Conservation (phyloP, 1,140 invertebrate species). For the Dinoponera quadriceps region DNA sequence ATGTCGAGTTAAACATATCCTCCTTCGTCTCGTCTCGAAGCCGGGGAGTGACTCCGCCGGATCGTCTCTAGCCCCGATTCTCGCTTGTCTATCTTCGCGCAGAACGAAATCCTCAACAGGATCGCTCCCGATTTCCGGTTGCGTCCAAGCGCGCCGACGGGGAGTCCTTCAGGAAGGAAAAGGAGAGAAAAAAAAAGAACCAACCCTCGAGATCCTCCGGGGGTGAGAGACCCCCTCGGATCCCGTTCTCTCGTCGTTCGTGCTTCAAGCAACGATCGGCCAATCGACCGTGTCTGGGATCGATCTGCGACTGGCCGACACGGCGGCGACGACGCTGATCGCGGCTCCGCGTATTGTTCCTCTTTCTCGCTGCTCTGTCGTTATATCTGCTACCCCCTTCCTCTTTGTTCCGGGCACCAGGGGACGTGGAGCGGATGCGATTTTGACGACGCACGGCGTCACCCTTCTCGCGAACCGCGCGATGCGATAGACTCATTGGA, state of each 20-base stretch:
- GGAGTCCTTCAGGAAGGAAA: slow-evolving; percentile 14
- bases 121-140: slow-evolving; percentile 26
- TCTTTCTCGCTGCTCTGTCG: slow-evolving; percentile 48
- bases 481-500: slow-evolving; percentile 89
- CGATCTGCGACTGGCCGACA: slow-evolving; percentile 46
- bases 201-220: slow-evolving; percentile 26
- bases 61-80: not conserved
- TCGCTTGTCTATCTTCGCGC: not conserved
- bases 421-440: slow-evolving; percentile 73
- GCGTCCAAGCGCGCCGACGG: slow-evolving; percentile 18
- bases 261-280: slow-evolving; percentile 38
- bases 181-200: too few species aligned
- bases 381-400: slow-evolving; percentile 43
- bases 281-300: slow-evolving; percentile 44
- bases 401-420: slow-evolving; percentile 57
- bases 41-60: not conserved
- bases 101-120: slow-evolving; percentile 39
- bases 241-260: slow-evolving; percentile 16
- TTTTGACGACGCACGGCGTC: slow-evolving; percentile 71
- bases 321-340: slow-evolving; percentile 21
- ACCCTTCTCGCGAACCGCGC: slow-evolving; percentile 74
- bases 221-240: slow-evolving; percentile 4
- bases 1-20: not conserved
- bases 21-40: not conserved
- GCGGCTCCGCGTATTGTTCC: slow-evolving; percentile 45